phyloP scores from a whole-genome alignment of 2,113 vertebrate species.

The Labeo catla region DNA sequence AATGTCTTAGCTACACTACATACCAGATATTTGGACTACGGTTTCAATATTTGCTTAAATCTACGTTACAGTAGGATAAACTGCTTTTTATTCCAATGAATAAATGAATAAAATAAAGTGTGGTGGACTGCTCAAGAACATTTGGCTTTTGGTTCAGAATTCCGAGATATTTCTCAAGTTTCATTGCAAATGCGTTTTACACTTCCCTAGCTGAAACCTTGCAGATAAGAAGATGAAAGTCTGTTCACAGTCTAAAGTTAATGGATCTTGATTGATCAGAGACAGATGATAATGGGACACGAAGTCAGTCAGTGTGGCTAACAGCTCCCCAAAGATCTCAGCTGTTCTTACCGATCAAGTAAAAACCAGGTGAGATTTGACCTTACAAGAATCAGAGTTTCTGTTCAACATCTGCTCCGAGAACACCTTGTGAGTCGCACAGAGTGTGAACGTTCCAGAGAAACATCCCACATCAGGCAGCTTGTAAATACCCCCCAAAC shows the following conservation, averaged over 20 bases:
- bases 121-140: neutral
- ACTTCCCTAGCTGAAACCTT: neutral
- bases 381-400: constrained; percentile 9
- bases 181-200: neutral
- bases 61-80: neutral
- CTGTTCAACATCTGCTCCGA: constrained; percentile 40
- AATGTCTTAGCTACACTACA: constrained; percentile 4
- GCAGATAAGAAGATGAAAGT: neutral
- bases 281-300: neutral
- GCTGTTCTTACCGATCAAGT: constrained; percentile 18
- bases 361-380: constrained; percentile 43
- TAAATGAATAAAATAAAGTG: neutral
- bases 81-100: neutral
- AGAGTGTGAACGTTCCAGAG: constrained; percentile 18
- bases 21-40: neutral
- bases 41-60: neutral
- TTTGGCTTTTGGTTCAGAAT: neutral
- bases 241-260: neutral
- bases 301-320: neutral
- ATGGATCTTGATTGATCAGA: constrained; percentile 22
- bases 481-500: constrained; percentile 43
- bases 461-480: constrained; percentile 19
- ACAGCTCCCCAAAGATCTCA: constrained; percentile 11
- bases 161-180: neutral
- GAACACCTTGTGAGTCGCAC: constrained; percentile 43